Evolutionary conservation across 1,140 invertebrate species (phyloP), one percentile per base, ranked within the genome.

Genomic region (Schlechtendalia chinensis): DNA sequence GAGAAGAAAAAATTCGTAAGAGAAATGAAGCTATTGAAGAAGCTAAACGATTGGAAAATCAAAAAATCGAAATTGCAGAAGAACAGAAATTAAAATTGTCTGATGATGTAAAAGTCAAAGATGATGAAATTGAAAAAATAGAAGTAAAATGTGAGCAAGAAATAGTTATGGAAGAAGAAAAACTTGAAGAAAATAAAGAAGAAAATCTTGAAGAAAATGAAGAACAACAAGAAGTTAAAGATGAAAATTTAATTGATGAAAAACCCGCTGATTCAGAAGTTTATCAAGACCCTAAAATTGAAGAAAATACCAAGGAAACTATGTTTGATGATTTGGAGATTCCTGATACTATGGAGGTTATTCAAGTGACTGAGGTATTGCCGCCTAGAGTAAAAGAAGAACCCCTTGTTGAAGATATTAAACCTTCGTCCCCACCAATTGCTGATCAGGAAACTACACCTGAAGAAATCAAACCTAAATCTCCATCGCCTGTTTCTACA

Each of bases 341-440:
- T 54, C 86, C 88, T 39, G 89, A 89, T 80, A 90, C 89, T 84
- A 94, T 95, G 81, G 92, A 93, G 84, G 93, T 95, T 84, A 95
- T 94, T 86, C 94, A 94, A 81, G 92, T 93, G 85, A 87, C 90
- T 22, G 84, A 90, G 32, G 85, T 87, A 71, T 84, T 87, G 83
- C 84, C 85, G 83, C 82, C 82, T 80, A 83, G 84, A 67, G 63
- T 84, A 74, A 80, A 69, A 82, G 79, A 80, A 80, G 77, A 82
- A 82, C 82, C 82, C 56, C 39, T 81, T 81, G 83, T 81, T 81
- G 83, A 85, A 77, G 24, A 50, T 0, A 19, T 24, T n/a, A 82
- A 83, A 74, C 71, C 71, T 81, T 85, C 85, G 82, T 85, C 86
- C 32, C 83, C 84, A 5, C 84, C 85, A 80, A 85, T 86, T 80